These are phyloP conservation scores for Epirrhoe tristata DNA, from an alignment of 2,888 invertebrate genomes.

Conservation along the genomic window DNA sequence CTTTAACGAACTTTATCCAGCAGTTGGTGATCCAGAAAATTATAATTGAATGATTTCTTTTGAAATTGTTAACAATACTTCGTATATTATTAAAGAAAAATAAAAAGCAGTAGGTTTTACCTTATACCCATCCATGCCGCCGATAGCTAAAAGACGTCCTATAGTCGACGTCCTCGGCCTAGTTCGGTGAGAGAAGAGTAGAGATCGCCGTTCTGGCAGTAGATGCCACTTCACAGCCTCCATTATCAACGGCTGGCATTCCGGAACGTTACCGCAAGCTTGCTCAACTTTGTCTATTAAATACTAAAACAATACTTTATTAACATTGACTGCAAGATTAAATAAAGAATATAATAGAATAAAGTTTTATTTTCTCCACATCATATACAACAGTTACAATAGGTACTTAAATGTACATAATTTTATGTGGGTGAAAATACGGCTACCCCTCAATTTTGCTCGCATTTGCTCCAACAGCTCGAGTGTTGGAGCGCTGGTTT, in stretches of 20 bases:
- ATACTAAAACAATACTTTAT: conserved; percentile 83
- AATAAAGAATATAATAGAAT: background rate
- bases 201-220: conserved; percentile 92
- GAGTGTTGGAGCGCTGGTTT: too few species aligned
- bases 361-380: too few species aligned
- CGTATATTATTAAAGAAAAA: too few species aligned
- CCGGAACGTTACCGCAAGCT: conserved; percentile 87
- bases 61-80: too few species aligned
- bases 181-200: conserved; percentile 92
- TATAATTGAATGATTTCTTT: too few species aligned
- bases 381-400: too few species aligned
- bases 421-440: too few species aligned
- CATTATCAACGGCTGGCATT: conserved; percentile 95
- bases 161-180: conserved; percentile 96
- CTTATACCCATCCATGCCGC: conserved; percentile 97
- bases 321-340: background rate
- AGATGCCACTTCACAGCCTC: conserved; percentile 98
- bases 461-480: too few species aligned
- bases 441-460: too few species aligned
- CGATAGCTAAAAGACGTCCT: conserved; percentile 94
- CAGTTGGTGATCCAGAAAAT: too few species aligned
- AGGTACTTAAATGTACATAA: too few species aligned
- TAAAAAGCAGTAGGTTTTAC: conserved; percentile 54
- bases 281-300: conserved; percentile 94
- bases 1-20: too few species aligned